phyloP scores from a whole-genome alignment of 1,140 invertebrate species.

The Brevipalpus yothersi region DNA sequence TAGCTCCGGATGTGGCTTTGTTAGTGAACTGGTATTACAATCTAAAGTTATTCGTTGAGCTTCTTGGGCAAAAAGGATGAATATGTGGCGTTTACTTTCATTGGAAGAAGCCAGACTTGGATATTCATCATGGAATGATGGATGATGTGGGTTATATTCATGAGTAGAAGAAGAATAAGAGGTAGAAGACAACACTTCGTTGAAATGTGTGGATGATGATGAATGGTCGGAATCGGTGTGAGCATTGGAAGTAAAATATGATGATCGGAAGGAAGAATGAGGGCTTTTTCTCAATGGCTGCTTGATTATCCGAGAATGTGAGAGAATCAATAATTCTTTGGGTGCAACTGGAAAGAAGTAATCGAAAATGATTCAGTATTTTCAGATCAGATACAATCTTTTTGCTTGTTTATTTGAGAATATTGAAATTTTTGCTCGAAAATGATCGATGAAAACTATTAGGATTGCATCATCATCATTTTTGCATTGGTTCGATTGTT shows the following conservation, averaged over 20 bases:
- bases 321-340: too few species aligned
- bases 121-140: not conserved
- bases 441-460: too few species aligned
- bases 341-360: too few species aligned
- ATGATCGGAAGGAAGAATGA: too few species aligned
- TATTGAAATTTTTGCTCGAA: too few species aligned
- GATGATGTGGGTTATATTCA: not conserved
- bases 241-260: not conserved
- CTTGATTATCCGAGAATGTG: too few species aligned
- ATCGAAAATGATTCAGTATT: too few species aligned
- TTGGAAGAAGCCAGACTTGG: not conserved
- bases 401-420: too few species aligned
- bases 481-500: too few species aligned
- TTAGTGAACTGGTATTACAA: constrained; percentile 44
- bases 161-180: not conserved
- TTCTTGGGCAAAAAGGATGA: constrained; percentile 22
- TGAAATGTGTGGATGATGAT: not conserved
- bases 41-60: constrained; percentile 50
- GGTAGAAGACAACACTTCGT: not conserved
- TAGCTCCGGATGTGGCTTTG: constrained; percentile 65
- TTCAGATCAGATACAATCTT: too few species aligned
- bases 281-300: too few species aligned
- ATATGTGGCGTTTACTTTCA: not conserved
- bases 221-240: not conserved
- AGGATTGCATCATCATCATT: too few species aligned